Conservation (phyloP, 2,113 vertebrate species). For the Tenrec ecaudatus region DNA sequence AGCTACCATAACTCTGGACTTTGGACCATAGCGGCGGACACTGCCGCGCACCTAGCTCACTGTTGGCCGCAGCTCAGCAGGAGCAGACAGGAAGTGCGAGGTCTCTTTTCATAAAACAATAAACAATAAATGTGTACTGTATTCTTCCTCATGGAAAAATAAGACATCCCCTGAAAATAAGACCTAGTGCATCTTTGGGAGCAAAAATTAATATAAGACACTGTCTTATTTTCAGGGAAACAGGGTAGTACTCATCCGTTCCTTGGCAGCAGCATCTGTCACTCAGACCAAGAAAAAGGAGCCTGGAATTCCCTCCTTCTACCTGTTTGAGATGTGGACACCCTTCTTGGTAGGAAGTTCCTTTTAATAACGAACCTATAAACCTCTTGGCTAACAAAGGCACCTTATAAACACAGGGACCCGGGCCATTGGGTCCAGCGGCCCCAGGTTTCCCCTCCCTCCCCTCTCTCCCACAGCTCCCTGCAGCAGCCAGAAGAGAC, state of each 20-base stretch:
- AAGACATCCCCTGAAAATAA: too few relatives aligned
- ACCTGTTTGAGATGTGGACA: slow-evolving; percentile 50
- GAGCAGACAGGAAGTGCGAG: too few relatives aligned
- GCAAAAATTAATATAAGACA: too few relatives aligned
- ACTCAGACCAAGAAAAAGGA: slow-evolving; percentile 27
- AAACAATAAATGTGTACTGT: too few relatives aligned
- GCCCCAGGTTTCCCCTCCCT: slow-evolving; percentile 31
- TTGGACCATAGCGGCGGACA: too few relatives aligned
- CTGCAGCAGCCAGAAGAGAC: slow-evolving; percentile 31
- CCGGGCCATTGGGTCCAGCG: slow-evolving; percentile 25
- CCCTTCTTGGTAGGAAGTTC: slow-evolving; percentile 49
- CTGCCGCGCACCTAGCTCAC: too few relatives aligned
- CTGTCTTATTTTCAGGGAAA: too few relatives aligned
- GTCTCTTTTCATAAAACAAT: too few relatives aligned
- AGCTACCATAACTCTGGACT: too few relatives aligned
- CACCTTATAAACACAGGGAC: background rate
- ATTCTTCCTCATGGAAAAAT: too few relatives aligned
- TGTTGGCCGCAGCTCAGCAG: too few relatives aligned
- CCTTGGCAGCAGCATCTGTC: slow-evolving; percentile 66
- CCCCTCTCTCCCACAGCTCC: background rate
- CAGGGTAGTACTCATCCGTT: slow-evolving; percentile 52
- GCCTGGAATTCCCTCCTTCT: slow-evolving; percentile 36
- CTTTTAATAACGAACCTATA: slow-evolving; percentile 65
- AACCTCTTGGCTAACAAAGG: slow-evolving; percentile 56
- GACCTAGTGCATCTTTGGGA: too few relatives aligned